phyloP scores from a whole-genome alignment of 1,140 invertebrate species.

The Temnothorax curvispinosus region DNA sequence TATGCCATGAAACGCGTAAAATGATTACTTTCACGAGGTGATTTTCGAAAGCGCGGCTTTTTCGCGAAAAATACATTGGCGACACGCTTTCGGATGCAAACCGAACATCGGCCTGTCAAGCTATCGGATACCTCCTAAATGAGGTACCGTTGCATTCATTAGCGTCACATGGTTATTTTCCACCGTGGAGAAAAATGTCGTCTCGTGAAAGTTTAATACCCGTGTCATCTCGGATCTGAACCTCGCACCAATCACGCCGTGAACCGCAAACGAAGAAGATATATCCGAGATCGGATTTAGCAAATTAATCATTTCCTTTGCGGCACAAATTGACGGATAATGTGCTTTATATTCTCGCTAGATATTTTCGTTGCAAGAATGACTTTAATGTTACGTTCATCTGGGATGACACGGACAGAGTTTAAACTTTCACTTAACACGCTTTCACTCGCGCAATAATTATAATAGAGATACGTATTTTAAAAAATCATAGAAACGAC shows the following conservation, averaged over 20 bases:
- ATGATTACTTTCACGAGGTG: neutral
- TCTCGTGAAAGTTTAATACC: constrained; percentile 34
- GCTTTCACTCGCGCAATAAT: neutral
- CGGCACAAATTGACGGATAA: neutral
- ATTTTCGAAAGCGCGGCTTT: neutral
- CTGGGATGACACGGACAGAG: neutral
- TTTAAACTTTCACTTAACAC: neutral
- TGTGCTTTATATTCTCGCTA: neutral
- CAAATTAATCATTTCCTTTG: constrained; percentile 6
- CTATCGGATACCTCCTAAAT: constrained; percentile 20
- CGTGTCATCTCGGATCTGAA: neutral
- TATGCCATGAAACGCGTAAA: neutral
- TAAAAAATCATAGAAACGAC: neutral
- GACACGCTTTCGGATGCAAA: neutral
- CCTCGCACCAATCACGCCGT: neutral
- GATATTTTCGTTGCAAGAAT: neutral
- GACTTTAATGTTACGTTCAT: neutral
- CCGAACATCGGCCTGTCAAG: constrained; percentile 6
- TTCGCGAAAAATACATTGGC: neutral
- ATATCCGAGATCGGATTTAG: neutral
- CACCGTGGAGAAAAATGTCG: constrained; percentile 9
- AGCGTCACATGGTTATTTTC: constrained; percentile 10
- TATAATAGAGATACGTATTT: neutral
- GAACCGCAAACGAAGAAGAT: neutral
- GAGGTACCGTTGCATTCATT: constrained; percentile 40